phyloP scores from a whole-genome alignment of 2,797 vertebrate species.

The Halcyon smyrnensis region DNA sequence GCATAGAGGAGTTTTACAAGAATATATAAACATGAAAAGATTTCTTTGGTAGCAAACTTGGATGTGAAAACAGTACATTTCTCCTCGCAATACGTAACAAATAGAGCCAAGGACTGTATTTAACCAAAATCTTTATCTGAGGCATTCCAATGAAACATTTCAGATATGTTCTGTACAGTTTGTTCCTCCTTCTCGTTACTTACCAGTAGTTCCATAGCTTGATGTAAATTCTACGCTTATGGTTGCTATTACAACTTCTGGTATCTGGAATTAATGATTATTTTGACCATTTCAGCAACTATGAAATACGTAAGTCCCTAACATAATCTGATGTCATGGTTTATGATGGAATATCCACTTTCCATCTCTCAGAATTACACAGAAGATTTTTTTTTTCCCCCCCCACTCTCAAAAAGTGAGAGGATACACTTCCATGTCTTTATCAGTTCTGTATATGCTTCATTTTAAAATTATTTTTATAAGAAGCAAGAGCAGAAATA shows the following conservation, averaged over 20 bases:
- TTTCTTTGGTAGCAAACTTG: background rate
- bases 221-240: background rate
- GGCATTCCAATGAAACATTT: conserved; percentile 11
- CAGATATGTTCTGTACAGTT: background rate
- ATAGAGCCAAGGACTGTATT: background rate
- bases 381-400: background rate
- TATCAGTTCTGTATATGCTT: background rate
- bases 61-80: background rate
- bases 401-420: background rate
- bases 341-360: background rate
- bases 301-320: background rate
- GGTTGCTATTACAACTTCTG: background rate
- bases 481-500: background rate
- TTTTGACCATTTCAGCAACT: background rate
- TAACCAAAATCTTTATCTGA: background rate
- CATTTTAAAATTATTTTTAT: background rate
- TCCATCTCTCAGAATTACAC: background rate
- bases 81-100: background rate
- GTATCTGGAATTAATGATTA: background rate
- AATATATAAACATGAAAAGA: background rate
- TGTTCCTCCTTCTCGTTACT: background rate
- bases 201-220: background rate
- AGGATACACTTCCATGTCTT: background rate
- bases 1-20: background rate
- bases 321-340: background rate